These are phyloP conservation scores for Macaria liturata DNA, from an alignment of 2,888 invertebrate species.

Conservation along the genomic window DNA sequence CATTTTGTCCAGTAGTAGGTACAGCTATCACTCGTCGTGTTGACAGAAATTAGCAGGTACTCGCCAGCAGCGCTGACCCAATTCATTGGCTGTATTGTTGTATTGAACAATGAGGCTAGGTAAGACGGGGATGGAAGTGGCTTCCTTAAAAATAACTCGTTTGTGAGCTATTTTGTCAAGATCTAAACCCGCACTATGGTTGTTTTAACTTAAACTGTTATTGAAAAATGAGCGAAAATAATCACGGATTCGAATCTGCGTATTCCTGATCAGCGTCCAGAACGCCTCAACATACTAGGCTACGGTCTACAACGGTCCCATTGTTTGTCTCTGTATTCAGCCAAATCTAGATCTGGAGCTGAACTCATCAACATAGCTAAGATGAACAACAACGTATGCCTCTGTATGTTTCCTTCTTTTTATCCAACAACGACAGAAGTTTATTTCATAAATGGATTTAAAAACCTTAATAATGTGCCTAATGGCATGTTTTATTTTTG, in stretches of 20 bases:
- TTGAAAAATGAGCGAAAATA: not conserved
- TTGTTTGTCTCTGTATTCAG: not conserved
- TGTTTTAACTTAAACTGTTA: not conserved
- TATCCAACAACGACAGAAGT: too few relatives aligned
- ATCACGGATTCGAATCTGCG: too few relatives aligned
- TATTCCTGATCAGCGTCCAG: too few relatives aligned
- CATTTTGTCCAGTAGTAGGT: too few relatives aligned
- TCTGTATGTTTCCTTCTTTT: too few relatives aligned
- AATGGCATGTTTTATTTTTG: too few relatives aligned
- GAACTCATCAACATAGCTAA: not conserved
- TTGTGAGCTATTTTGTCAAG: not conserved
- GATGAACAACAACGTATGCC: not conserved
- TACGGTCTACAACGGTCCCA: not conserved
- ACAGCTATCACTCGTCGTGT: slow-evolving; percentile 6
- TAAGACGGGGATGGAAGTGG: slow-evolving; percentile 3
- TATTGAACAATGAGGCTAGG: slow-evolving; percentile 6
- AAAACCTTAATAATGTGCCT: too few relatives aligned
- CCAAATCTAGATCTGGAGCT: not conserved
- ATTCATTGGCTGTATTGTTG: slow-evolving; percentile 33
- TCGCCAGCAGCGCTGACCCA: slow-evolving; percentile 26
- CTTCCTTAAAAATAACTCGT: not conserved
- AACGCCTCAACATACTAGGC: not conserved
- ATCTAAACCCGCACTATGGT: not conserved
- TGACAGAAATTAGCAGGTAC: slow-evolving; percentile 35
- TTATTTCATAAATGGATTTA: too few relatives aligned